Evolutionary conservation across 2,888 invertebrate species (phyloP).

Genomic region (Stramonita haemastoma): DNA sequence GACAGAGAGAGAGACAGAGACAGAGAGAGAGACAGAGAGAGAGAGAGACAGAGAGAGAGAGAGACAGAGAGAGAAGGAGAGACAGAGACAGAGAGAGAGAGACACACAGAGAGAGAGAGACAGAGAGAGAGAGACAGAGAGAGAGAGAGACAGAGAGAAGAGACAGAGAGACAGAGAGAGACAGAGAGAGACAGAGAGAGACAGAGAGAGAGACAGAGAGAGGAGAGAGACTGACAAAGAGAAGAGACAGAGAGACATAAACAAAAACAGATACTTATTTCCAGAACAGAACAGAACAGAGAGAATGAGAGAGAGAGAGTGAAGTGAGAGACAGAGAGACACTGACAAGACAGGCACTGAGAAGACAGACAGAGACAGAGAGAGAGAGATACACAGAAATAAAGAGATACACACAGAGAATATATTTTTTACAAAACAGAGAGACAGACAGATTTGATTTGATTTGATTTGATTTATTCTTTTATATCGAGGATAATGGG

Average conservation of each 20-base stretch:
- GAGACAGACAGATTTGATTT: too few relatives aligned
- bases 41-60: not conserved
- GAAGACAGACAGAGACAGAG: too few relatives aligned
- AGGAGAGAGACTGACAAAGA: not conserved
- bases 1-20: not conserved
- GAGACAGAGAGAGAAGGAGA: not conserved
- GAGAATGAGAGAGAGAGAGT: too few relatives aligned
- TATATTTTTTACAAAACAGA: too few relatives aligned
- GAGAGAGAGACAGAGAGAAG: not conserved
- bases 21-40: not conserved
- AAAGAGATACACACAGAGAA: too few relatives aligned
- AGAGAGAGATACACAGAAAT: too few relatives aligned
- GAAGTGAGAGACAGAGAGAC: too few relatives aligned
- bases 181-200: not conserved
- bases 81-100: not conserved
- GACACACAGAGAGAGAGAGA: not conserved
- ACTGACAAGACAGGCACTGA: too few relatives aligned
- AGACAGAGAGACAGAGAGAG: not conserved
- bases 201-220: not conserved
- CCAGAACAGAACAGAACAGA: too few relatives aligned
- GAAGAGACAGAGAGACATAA: not conserved
- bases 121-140: not conserved
- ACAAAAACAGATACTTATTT: too few relatives aligned
- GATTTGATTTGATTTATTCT: too few relatives aligned
- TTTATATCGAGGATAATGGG: too few relatives aligned